phyloP scores from a whole-genome alignment of 1,140 invertebrate species.

The Drosophila sproati region DNA sequence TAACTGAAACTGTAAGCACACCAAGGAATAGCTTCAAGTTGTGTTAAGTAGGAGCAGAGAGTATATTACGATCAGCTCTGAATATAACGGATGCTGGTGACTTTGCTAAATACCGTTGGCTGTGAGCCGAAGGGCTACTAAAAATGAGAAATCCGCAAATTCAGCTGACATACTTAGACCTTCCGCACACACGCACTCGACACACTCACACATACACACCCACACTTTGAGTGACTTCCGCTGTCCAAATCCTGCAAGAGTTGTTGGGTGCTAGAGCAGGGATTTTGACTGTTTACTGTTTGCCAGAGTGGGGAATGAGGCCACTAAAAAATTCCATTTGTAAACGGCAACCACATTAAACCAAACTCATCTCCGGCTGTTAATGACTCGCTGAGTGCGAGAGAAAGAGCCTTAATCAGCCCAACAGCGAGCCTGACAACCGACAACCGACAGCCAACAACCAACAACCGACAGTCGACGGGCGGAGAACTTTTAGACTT shows the following conservation, averaged over 20 bases:
- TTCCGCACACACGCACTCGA: constrained; percentile 36
- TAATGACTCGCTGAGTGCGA: constrained; percentile 70
- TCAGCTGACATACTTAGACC: constrained; percentile 43
- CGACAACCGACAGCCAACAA: too few relatives aligned
- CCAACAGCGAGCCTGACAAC: constrained; percentile 20
- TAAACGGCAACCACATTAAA: constrained; percentile 79
- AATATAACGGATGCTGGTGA: constrained; percentile 41
- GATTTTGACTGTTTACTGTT: constrained; percentile 48
- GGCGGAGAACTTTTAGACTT: constrained; percentile 21
- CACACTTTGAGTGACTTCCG: constrained; percentile 62
- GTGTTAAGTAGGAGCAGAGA: not conserved
- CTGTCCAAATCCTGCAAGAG: constrained; percentile 63
- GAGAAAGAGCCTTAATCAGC: constrained; percentile 51
- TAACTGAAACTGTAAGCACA: not conserved
- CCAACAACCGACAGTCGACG: not conserved
- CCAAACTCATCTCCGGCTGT: constrained; percentile 82
- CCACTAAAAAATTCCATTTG: constrained; percentile 83
- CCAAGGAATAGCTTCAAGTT: not conserved
- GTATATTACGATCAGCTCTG: not conserved
- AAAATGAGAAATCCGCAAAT: constrained; percentile 71
- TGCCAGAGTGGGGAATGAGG: constrained; percentile 14
- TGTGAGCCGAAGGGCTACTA: constrained; percentile 31
- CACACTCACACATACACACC: not conserved
- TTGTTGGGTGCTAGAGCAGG: constrained; percentile 18
- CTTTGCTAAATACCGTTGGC: constrained; percentile 40